Percentiles rank a stretch among this genome's conserved stretches.
Evolutionary conservation across 1,140 invertebrate genomes (phyloP).

Genomic region (Ridgeia piscesae): DNA sequence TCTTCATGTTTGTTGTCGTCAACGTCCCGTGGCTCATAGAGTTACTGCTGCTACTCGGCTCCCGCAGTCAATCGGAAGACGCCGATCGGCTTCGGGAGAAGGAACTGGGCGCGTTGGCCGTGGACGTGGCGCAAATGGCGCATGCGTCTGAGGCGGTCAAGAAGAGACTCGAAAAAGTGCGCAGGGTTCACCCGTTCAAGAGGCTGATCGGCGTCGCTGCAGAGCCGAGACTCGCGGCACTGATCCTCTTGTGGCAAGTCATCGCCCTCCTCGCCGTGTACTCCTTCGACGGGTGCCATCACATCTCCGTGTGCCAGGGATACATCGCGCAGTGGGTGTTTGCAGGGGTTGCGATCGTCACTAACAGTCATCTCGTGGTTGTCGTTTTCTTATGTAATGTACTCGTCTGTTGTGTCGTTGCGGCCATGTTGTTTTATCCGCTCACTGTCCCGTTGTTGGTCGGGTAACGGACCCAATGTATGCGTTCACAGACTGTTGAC

Average conservation of each 20-base stretch:
- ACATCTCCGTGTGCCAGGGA: neutral
- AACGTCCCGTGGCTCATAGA: slow-evolving; percentile 14
- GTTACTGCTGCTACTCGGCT: neutral
- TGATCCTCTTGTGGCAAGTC: neutral
- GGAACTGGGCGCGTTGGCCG: neutral
- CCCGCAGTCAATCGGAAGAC: neutral
- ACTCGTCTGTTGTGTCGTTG: neutral
- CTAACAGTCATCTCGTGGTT: slow-evolving; percentile 1
- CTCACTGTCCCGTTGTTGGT: neutral
- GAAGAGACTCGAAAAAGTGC: neutral
- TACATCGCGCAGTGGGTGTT: neutral
- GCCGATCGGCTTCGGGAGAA: neutral
- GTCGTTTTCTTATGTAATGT: neutral
- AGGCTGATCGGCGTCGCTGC: neutral
- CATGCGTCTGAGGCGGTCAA: neutral
- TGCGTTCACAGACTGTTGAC: neutral
- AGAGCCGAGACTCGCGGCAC: neutral
- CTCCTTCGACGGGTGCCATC: neutral
- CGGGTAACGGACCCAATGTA: neutral
- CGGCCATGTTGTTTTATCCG: neutral
- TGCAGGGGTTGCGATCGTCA: neutral
- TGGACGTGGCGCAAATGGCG: neutral
- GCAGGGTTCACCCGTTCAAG: neutral
- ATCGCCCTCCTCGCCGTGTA: neutral
- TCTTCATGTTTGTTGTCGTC: slow-evolving; percentile 12